A percentile compares a stretch with the other conserved stretches of the same genome.
phyloP scores from a whole-genome alignment of 2,888 invertebrate species.

The Epinotia bilunana region DNA sequence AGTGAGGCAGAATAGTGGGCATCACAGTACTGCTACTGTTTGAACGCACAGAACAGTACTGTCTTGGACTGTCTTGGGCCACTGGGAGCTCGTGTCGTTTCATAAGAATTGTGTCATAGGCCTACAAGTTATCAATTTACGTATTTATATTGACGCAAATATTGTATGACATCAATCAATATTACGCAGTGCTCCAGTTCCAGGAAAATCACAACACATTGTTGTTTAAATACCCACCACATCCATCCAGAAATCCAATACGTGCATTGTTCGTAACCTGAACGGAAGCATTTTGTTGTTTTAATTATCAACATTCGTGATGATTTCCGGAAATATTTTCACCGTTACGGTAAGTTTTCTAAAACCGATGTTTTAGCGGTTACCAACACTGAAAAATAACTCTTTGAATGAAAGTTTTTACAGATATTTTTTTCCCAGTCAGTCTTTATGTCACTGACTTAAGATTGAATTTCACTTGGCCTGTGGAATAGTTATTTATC shows the following conservation, averaged over 20 bases:
- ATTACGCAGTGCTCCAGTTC: neutral
- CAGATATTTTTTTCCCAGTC: no score
- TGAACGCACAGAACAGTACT: no score
- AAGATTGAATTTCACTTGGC: no score
- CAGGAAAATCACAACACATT: neutral
- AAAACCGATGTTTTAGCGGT: neutral
- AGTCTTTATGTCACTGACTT: no score
- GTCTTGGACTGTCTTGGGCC: no score
- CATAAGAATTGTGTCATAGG: neutral
- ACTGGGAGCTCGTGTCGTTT: no score
- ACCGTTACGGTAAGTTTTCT: conserved; percentile 3
- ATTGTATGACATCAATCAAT: neutral
- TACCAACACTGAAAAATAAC: no score
- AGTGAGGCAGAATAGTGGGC: no score
- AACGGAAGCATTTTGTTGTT: neutral
- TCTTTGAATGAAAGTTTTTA: no score
- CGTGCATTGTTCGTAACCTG: neutral
- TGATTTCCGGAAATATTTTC: neutral
- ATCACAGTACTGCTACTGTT: no score
- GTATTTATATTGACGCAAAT: conserved; percentile 1
- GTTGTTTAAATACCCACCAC: neutral
- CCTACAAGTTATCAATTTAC: neutral
- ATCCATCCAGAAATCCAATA: neutral
- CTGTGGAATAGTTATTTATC: no score
- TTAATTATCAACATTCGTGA: neutral